Evolutionary conservation across 2,113 vertebrate genomes (phyloP).

Genomic region (Pteronura brasiliensis): DNA sequence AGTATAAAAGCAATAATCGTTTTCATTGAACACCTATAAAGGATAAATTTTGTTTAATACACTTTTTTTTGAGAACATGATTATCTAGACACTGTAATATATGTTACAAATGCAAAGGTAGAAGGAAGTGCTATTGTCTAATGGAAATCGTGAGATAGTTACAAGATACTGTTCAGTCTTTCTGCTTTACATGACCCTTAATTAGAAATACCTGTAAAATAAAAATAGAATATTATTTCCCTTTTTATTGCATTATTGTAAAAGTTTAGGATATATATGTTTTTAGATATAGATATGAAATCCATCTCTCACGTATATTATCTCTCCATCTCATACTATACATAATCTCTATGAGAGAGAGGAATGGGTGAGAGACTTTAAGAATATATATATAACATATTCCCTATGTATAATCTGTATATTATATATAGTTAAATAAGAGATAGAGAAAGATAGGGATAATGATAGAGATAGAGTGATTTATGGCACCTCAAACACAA

Average conservation of each 20-base stretch:
- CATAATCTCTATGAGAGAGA: not conserved
- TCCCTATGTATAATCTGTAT: not conserved
- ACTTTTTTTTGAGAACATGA: not conserved
- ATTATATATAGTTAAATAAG: not conserved
- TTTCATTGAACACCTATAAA: not conserved
- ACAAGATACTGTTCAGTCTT: not conserved
- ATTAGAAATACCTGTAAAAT: not conserved
- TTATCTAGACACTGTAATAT: not conserved
- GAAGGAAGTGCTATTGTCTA: not conserved
- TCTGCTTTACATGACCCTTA: not conserved
- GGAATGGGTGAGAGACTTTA: not conserved
- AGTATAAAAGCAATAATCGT: not conserved
- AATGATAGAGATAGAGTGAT: not conserved
- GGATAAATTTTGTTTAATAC: not conserved
- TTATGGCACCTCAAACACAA: not conserved
- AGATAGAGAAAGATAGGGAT: not conserved
- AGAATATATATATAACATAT: not conserved
- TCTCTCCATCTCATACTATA: not conserved
- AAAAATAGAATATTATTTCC: not conserved
- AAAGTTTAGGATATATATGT: not conserved
- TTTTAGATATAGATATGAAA: no score
- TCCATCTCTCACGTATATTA: not conserved
- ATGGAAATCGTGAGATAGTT: not conserved
- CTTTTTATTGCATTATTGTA: not conserved
- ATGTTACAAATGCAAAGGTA: not conserved